phyloP scores from a whole-genome alignment of 2,113 vertebrate genomes.

The Forbesichthys agassizii region DNA sequence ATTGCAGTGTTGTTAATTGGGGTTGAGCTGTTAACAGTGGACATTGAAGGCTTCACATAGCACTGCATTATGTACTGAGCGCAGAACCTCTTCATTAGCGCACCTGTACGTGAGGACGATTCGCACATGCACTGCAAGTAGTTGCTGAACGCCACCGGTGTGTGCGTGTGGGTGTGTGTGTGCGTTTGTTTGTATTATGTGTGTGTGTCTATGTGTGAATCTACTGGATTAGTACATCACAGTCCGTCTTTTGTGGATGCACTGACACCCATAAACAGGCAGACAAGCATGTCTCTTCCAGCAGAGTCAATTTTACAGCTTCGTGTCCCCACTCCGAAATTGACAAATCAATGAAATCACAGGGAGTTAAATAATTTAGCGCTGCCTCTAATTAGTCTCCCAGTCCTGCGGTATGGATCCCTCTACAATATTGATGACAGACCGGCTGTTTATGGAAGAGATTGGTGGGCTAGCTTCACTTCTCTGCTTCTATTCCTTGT shows the following conservation, averaged over 20 bases:
- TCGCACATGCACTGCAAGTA: not conserved
- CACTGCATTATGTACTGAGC: conserved; percentile 15
- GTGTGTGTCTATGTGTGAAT: conserved; percentile 2
- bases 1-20: conserved; percentile 63
- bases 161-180: conserved; percentile 19
- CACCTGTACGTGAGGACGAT: conserved; percentile 6
- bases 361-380: conserved; percentile 99
- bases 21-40: conserved; percentile 32
- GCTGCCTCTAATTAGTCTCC: conserved; percentile 98
- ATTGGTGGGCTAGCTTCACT: conserved; percentile 48
- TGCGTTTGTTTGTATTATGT: not conserved
- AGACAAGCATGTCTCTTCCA: conserved; percentile 80
- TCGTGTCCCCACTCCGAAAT: conserved; percentile 88
- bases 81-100: conserved; percentile 28
- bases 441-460: conserved; percentile 78
- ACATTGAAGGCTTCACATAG: conserved; percentile 35
- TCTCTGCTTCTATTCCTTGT: conserved; percentile 9
- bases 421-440: conserved; percentile 96
- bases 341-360: conserved; percentile 99
- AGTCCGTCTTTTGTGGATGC: conserved; percentile 26
- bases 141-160: not conserved
- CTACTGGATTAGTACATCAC: conserved; percentile 47
- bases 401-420: conserved; percentile 95
- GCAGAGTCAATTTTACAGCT: conserved; percentile 97
- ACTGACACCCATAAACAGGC: conserved; percentile 48